Conservation (phyloP, 2,113 vertebrate species). For the Accipiter virgatus region DNA sequence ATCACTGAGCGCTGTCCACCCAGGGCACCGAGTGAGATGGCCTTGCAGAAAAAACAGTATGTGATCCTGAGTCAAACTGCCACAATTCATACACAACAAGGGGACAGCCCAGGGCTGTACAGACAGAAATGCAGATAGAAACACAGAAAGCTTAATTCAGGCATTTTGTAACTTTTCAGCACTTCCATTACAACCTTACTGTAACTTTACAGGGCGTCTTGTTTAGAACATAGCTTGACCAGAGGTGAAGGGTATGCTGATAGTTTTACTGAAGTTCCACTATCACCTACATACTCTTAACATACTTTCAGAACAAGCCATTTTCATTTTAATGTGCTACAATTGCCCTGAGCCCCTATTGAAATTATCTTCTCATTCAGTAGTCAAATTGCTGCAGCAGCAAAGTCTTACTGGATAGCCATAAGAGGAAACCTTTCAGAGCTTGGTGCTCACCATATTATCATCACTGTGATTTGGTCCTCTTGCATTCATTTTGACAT, state of each 20-base stretch:
- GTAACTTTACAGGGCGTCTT: not conserved
- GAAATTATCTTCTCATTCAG: not conserved
- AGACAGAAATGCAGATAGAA: not conserved
- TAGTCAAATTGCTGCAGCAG: not conserved
- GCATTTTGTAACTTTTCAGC: not conserved
- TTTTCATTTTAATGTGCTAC: not conserved
- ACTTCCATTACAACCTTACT: not conserved
- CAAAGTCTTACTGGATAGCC: not conserved
- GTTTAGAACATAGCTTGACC: not conserved
- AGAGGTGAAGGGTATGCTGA: not conserved
- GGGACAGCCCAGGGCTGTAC: not conserved
- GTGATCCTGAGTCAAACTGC: constrained; percentile 8
- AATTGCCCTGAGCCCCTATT: not conserved
- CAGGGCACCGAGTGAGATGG: not conserved
- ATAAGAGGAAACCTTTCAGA: not conserved
- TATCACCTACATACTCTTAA: not conserved
- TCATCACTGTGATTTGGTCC: not conserved
- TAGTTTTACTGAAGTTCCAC: not conserved
- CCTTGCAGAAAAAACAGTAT: not conserved
- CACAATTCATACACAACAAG: not conserved
- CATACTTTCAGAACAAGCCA: not conserved
- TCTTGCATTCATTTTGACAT: not conserved
- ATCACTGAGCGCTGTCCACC: not conserved
- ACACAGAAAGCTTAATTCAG: not conserved
- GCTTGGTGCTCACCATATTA: not conserved